Evolutionary conservation across 1,140 invertebrate genomes (phyloP), one percentile per base, ranked within the genome.

Genomic region (Agrypnia vestita): DNA sequence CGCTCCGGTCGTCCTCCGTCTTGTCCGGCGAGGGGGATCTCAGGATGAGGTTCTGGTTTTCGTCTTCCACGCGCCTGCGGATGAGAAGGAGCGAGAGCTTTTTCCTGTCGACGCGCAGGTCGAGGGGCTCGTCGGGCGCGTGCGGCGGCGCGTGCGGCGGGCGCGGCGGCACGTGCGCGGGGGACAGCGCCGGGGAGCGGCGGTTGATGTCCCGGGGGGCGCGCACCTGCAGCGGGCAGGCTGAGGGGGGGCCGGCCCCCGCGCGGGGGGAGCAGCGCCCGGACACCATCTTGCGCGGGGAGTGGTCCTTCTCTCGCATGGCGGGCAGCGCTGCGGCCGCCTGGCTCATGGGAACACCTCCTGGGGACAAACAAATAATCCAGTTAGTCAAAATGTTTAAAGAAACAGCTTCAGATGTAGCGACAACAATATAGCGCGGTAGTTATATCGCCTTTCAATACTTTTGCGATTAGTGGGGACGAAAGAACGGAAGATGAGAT

Each of bases 241-340:
- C 19, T 67, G 61, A 59, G 56, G 71, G 35, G 46, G 82, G 71
- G n/a, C 53, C 19, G 69, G 80, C 78, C 11, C 72, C 82, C 55
- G 82, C 82, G 19, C 82, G 59, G 47, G 82, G 82, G 55, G 82
- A 83, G 47, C 79, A 80, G 17, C 82, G 82, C 79, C 82, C 82
- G 55, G 82, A 83, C 73, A 83, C 82, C 93, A 94, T 94, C 88
- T 95, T 94, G 85, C 94, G 90, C 79, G 94, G 94, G 84, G 92
- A 94, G 80, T 94, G 93, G 88, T 95, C 93, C 88, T 95, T 95
- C 88, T 95, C 94, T 88, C 94, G 92, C 94, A 95, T 94, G 82
- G 82, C 82, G 79, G 79, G 79, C 82, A 83, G 82, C 82, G 79
- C 82, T 56, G 79, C 80, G 82, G 82, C 82, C 82, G 82, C 82